Conservation (phyloP, 1,140 invertebrate species). For the Probaryconus sp. region DNA sequence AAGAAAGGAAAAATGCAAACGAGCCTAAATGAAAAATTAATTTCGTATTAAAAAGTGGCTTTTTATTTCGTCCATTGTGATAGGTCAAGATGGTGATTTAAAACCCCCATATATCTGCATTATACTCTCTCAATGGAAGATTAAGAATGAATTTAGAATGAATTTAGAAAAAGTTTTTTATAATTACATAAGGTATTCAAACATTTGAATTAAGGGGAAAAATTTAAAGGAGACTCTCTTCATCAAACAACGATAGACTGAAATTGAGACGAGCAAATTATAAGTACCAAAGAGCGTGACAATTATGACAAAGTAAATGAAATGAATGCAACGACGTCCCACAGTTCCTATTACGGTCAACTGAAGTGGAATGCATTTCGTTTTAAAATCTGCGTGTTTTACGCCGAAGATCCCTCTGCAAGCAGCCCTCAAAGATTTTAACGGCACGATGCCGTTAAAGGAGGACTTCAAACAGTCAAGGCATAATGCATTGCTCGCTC, state of each 20-base stretch:
- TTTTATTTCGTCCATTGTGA: slow-evolving; percentile 7
- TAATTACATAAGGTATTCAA: too few species aligned
- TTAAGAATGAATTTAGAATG: too few species aligned
- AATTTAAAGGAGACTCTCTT: too few species aligned
- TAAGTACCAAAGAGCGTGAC: slow-evolving; percentile 26
- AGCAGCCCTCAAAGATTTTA: slow-evolving; percentile 61
- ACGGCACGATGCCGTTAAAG: slow-evolving; percentile 46
- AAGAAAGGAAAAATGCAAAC: neutral
- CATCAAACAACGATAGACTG: too few species aligned
- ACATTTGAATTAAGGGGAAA: too few species aligned
- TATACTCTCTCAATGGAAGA: too few species aligned
- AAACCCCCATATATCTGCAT: too few species aligned
- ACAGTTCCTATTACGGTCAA: slow-evolving; percentile 39
- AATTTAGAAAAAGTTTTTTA: too few species aligned
- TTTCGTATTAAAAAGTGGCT: neutral
- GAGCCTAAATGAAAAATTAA: slow-evolving; percentile 22
- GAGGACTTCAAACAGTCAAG: slow-evolving; percentile 59
- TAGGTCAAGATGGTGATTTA: too few species aligned
- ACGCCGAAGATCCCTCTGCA: slow-evolving; percentile 42
- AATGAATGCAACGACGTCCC: slow-evolving; percentile 44
- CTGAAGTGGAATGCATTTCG: slow-evolving; percentile 48
- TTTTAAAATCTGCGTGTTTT: slow-evolving; percentile 49
- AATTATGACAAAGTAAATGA: slow-evolving; percentile 38
- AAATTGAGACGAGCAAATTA: slow-evolving; percentile 11
- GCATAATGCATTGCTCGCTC: slow-evolving; percentile 56